phyloP scores from a whole-genome alignment of 2,797 vertebrate species.

The Oreochromis mossambicus region DNA sequence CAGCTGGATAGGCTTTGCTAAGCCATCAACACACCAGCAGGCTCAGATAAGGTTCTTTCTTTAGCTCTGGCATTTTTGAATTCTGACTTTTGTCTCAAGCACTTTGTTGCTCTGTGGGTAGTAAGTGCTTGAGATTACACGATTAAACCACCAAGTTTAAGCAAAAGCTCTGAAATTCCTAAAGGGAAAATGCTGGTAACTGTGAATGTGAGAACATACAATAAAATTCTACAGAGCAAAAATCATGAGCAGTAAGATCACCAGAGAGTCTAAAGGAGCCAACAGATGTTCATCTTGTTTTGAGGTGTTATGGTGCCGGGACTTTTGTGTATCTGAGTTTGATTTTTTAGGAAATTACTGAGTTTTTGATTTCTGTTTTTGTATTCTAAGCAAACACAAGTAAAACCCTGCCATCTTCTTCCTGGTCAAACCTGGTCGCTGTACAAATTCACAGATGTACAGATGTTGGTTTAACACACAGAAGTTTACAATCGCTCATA shows the following conservation, averaged over 20 bases:
- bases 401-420: neutral
- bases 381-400: neutral
- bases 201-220: neutral
- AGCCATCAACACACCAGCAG: neutral
- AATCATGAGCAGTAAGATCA: neutral
- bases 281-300: neutral
- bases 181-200: neutral
- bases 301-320: neutral
- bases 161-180: neutral
- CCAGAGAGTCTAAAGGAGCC: neutral
- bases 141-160: neutral
- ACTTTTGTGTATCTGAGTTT: neutral
- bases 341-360: neutral
- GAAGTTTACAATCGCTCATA: neutral
- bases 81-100: neutral
- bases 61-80: neutral
- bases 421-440: rapidly evolving
- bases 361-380: neutral
- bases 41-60: neutral
- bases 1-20: neutral
- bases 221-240: neutral
- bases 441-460: neutral
- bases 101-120: neutral
- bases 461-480: neutral
- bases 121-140: neutral